These are phyloP conservation scores for Watersipora subatra DNA, from an alignment of 1,140 invertebrate genomes.

Conservation along the genomic window DNA sequence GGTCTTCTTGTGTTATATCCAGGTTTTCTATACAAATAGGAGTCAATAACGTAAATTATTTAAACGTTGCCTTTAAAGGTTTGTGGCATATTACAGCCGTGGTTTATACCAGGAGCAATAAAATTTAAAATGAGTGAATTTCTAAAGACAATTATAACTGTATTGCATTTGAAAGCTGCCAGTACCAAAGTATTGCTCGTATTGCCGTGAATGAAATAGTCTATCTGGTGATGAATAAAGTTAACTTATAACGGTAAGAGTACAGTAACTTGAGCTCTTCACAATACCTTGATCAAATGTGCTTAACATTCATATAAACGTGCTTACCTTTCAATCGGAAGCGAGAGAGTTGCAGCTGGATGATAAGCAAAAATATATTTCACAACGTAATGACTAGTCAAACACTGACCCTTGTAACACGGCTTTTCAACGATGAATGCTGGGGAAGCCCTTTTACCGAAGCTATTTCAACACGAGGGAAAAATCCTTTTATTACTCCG, in stretches of 20 bases:
- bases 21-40: not conserved
- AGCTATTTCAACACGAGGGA: not conserved
- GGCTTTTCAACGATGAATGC: not conserved
- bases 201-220: too few species aligned
- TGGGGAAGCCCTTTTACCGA: not conserved
- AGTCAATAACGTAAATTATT: not conserved
- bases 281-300: not conserved
- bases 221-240: not conserved
- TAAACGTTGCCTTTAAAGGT: not conserved
- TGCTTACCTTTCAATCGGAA: not conserved
- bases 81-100: not conserved
- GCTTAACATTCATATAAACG: not conserved
- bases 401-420: not conserved
- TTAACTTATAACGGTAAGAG: not conserved
- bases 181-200: too few species aligned
- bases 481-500: not conserved
- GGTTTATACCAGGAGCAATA: too few species aligned
- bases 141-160: not conserved
- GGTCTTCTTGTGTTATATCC: not conserved
- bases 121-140: not conserved
- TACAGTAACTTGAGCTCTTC: not conserved
- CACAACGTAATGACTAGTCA: not conserved
- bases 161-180: not conserved
- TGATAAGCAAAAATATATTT: not conserved
- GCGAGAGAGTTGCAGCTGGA: not conserved